phyloP scores from a whole-genome alignment of 2,888 invertebrate genomes.

The Eupsilia transversa region DNA sequence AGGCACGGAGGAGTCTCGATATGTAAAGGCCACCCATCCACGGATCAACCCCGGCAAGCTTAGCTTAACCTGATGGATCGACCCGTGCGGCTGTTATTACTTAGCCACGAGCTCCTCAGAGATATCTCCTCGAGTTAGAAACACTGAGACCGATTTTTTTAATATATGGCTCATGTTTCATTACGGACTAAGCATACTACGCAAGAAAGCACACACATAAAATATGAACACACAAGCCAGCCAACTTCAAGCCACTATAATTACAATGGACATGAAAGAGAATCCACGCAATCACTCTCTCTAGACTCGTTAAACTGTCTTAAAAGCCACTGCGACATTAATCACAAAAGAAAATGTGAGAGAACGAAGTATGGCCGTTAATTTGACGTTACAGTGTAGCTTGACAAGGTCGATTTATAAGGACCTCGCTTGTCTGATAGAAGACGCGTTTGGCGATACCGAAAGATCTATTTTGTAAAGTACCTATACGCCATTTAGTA shows the following conservation, averaged over 20 bases:
- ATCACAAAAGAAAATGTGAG: constrained; percentile 36
- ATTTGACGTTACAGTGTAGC: constrained; percentile 13
- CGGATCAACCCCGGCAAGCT: no score
- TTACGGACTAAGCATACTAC: background rate
- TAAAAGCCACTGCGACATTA: constrained; percentile 34
- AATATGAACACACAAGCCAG: constrained; percentile 13
- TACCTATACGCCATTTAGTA: no score
- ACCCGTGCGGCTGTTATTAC: no score
- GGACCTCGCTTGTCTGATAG: background rate
- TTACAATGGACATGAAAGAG: constrained; percentile 49
- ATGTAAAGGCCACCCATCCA: no score
- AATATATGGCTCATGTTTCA: background rate
- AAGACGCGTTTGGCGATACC: no score
- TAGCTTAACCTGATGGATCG: no score
- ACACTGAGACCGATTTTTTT: background rate
- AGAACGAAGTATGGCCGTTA: constrained; percentile 12
- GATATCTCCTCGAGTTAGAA: no score
- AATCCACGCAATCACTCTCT: constrained; percentile 28
- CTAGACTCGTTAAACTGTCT: constrained; percentile 50
- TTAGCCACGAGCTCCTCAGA: no score
- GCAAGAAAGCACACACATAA: constrained; percentile 19
- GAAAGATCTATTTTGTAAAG: no score
- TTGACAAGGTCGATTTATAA: constrained; percentile 13
- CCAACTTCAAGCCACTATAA: constrained; percentile 21
- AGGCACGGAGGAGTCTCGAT: no score